Conservation (phyloP, 2,888 invertebrate species). For the Lordiphosa andalusiaca region DNA sequence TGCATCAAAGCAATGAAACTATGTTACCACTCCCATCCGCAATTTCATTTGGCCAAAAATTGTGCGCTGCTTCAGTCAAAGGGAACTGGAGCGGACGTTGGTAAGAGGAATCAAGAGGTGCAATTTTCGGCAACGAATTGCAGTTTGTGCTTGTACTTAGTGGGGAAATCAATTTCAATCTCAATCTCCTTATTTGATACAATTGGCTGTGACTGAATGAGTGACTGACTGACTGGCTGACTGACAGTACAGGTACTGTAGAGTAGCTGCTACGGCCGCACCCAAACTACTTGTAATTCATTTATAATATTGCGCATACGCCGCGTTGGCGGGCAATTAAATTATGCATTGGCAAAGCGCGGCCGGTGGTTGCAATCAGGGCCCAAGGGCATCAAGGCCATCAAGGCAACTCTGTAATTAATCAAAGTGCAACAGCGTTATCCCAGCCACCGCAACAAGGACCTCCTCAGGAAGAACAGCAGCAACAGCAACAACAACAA, state of each 20-base stretch:
- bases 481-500: constrained; percentile 14
- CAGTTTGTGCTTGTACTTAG: background rate
- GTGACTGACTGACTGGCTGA: no score
- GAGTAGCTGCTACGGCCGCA: background rate
- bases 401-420: constrained; percentile 52
- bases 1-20: no score
- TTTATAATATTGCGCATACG: constrained; percentile 52
- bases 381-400: constrained; percentile 29
- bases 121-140: no score
- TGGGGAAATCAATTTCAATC: constrained; percentile 5
- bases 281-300: constrained; percentile 36
- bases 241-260: constrained; percentile 1
- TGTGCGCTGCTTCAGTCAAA: background rate
- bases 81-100: no score
- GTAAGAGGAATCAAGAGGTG: no score
- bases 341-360: constrained; percentile 52
- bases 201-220: constrained; percentile 3
- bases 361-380: constrained; percentile 30
- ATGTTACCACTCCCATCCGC: no score
- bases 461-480: constrained; percentile 8
- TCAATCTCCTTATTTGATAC: background rate
- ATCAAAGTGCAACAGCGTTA: constrained; percentile 52
- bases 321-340: constrained; percentile 45
- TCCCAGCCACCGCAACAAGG: constrained; percentile 19
- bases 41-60: background rate